phyloP scores from a whole-genome alignment of 2,797 vertebrate genomes.

The Spea hammondii region DNA sequence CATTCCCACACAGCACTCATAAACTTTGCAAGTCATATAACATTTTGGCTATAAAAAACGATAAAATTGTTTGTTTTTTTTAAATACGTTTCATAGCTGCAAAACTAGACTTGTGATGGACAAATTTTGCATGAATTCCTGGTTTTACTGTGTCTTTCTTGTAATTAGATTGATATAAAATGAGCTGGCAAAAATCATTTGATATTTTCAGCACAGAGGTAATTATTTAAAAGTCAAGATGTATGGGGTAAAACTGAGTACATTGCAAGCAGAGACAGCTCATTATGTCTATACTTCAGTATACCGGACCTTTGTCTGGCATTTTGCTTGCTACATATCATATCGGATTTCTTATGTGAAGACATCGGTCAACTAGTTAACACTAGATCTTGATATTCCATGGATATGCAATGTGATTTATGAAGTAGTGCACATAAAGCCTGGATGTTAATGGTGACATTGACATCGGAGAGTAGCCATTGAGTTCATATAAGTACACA shows the following conservation, averaged over 20 bases:
- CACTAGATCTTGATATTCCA: conserved; percentile 19
- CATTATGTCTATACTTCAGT: conserved; percentile 33
- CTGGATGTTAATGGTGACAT: conserved; percentile 10
- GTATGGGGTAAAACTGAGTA: conserved; percentile 32
- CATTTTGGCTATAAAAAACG: conserved; percentile 41
- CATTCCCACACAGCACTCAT: conserved; percentile 49
- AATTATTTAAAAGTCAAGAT: conserved; percentile 55
- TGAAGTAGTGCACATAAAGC: conserved; percentile 25
- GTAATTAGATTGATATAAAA: conserved; percentile 57
- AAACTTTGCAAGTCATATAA: conserved; percentile 50
- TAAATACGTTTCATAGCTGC: not conserved
- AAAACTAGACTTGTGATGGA: not conserved
- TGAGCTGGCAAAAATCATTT: conserved; percentile 39
- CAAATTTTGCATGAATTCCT: conserved; percentile 18
- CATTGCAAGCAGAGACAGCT: conserved; percentile 52
- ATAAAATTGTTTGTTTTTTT: conserved; percentile 15
- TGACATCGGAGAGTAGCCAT: not conserved
- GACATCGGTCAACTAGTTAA: conserved; percentile 18
- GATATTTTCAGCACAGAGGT: conserved; percentile 53
- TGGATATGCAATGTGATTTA: conserved; percentile 26
- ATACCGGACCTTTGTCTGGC: conserved; percentile 46
- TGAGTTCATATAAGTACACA: too few species aligned
- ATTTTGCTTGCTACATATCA: conserved; percentile 28
- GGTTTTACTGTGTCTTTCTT: conserved; percentile 33
- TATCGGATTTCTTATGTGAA: conserved; percentile 40